Evolutionary conservation across 2,113 vertebrate genomes (phyloP), one percentile per base, ranked within the genome.

Genomic region (Oreotragus oreotragus): DNA sequence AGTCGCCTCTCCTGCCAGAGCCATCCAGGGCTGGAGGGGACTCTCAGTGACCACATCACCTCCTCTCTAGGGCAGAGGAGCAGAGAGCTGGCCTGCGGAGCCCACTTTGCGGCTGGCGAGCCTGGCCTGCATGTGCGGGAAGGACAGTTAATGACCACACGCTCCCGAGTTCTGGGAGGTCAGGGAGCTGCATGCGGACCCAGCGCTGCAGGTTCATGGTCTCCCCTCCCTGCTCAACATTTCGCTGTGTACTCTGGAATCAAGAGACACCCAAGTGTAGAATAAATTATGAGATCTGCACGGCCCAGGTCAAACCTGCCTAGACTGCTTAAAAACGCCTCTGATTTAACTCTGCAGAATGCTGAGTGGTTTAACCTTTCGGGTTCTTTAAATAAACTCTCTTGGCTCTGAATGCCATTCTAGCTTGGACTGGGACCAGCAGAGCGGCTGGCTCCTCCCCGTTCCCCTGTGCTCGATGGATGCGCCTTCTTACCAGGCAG

Each of bases 391-490:
- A 77, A 64, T 33, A 27, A 93, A 84, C 30, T 19, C 55, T 23
- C 57, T 14, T 27, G 3, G 12, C 57, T 58, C 79, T n/a, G 79
- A 39, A 11, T 2, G 30, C 94, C 66, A 30, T 60, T 36, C 55
- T 33, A n/a, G 28, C 11, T 6, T 14, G 66, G 81, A 36, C 14
- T 7, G 36, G 80, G n/a, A 30, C 80, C 28, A 15, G 1, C 39
- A 6, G 19, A 23, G 57, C 8, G 16, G 19, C n/a, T 1, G 16
- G 6, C 10, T 12, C 2, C 30, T 14, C 57, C 13, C 70, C 0
- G 0, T 15, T 2, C 10, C 16, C 3, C 43, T 0, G 1, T 8
- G 19, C 84, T 47, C 1, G 0, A 15, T 0, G 55, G 13, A 25
- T 15, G 60, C 21, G 17, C 15, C 70, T 79, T 58, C 57, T 36